Evolutionary conservation across 53 echinoderm and acorn worm genomes (phyloP).

Genomic region (Astropecten irregularis): DNA sequence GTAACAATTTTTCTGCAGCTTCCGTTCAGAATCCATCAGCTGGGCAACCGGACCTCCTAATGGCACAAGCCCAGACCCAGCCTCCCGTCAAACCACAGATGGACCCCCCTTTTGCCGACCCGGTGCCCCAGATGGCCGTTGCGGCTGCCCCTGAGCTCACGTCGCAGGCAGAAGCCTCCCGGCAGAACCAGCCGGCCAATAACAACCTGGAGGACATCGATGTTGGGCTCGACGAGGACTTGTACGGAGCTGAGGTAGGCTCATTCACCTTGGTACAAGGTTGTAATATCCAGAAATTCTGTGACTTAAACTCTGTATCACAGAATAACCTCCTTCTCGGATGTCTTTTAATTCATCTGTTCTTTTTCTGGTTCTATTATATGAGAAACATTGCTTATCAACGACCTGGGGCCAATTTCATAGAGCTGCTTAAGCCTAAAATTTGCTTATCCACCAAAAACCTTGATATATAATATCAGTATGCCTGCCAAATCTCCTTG

Average conservation of each 20-base stretch:
- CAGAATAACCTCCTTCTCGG: no score
- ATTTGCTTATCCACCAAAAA: no score
- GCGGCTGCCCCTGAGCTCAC: constrained; percentile 71
- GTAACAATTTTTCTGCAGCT: no score
- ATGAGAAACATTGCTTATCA: no score
- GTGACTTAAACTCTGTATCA: no score
- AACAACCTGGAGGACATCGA: constrained; percentile 70
- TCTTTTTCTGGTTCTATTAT: no score
- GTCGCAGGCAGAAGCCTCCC: constrained; percentile 78
- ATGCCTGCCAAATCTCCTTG: no score
- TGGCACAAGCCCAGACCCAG: constrained; percentile 73
- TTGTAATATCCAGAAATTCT: no score
- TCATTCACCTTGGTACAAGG: no score
- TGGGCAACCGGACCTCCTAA: constrained; percentile 87
- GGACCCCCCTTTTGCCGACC: constrained; percentile 82
- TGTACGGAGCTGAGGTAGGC: constrained; percentile 35
- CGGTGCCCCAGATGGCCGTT: constrained; percentile 66
- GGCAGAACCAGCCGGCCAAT: constrained; percentile 61
- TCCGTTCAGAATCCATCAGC: constrained; percentile 67
- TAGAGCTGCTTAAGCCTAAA: neutral
- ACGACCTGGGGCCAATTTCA: no score
- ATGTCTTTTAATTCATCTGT: no score
- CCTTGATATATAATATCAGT: no score
- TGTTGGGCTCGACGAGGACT: constrained; percentile 69
- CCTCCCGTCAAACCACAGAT: constrained; percentile 70